Base-by-base conservation (phyloP, 2,888 invertebrate species). In the Cheilosia urbana region DNA sequence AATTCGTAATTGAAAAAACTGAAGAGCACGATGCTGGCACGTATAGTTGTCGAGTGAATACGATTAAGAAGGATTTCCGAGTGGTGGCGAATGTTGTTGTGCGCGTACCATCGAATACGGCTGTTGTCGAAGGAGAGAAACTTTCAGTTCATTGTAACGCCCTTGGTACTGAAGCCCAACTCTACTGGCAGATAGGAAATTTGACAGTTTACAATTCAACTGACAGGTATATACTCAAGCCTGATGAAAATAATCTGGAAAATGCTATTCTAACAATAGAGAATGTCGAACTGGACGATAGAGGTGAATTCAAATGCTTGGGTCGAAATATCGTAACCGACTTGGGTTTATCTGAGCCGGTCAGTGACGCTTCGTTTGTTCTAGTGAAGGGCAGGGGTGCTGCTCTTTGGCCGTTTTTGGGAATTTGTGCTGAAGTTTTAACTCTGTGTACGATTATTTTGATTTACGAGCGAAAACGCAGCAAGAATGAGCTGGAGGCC, bases 331-430 rank as follows among this genome's bases (percentile, higher is more conserved):
- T 87, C 79, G 91, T 89, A 78, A 90, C 89, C 88, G 90, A 92
- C 53, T 90, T 89, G 87, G 89, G 89, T 24, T 90, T 90, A 30
- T 91, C 90, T 66, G 89, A 90, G 87, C 88, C 88, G 73, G 92
- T 93, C 88, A 88, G 88, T 87, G 91, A 89, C 88, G 87, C 88
- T 88, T 93, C 95, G 88, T 93, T 93, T 90, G 94, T 97, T 90
- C 94, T 97, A 93, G 96, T 98, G 88, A 98, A 97, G 95, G 97
- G 95, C 95, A 92, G 92, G 90, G 95, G 97, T 92, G 98, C 98
- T 89, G 98, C 98, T 89, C 93, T 99, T 89, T 99, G 98, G 98
- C 99, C 99, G 89, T 99, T 99, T 95, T 94, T 99, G 90, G 98
- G 98, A 90, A 99, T 99, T 92, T 97, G 97, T 92, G 97, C 96